phyloP scores from a whole-genome alignment of 1,140 invertebrate genomes.

The Polypedilum vanderplanki region DNA sequence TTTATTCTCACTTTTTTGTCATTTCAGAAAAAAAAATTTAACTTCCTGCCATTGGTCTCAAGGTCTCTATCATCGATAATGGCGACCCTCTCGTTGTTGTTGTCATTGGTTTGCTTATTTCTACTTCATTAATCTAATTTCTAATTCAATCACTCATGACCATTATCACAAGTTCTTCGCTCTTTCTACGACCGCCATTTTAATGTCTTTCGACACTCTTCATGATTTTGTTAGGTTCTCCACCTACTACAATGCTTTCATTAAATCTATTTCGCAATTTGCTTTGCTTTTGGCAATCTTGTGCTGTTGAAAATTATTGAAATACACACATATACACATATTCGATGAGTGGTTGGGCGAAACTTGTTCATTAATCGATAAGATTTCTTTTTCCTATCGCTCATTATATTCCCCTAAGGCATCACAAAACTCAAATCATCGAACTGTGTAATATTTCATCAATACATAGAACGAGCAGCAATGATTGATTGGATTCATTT shows the following conservation, averaged over 20 bases:
- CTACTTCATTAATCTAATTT: slow-evolving; percentile 26
- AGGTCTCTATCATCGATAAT: too few relatives aligned
- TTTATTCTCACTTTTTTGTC: too few relatives aligned
- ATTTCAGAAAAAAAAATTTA: not conserved
- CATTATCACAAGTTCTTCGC: not conserved
- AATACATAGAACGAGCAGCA: not conserved
- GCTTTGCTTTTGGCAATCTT: not conserved
- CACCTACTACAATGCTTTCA: not conserved
- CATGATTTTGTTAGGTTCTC: not conserved
- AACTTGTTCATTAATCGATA: slow-evolving; percentile 25
- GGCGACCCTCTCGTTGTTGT: too few relatives aligned
- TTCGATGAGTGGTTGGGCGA: not conserved
- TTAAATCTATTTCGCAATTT: not conserved
- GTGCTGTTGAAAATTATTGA: not conserved
- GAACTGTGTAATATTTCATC: slow-evolving; percentile 28
- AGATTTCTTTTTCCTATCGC: not conserved
- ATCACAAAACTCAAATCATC: slow-evolving; percentile 13
- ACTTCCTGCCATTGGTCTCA: not conserved
- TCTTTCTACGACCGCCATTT: not conserved
- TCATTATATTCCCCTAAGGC: not conserved
- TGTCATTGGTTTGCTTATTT: not conserved
- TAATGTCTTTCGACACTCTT: slow-evolving; percentile 4
- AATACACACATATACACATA: not conserved
- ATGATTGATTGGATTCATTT: slow-evolving; percentile 21
- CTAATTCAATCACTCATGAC: slow-evolving; percentile 27